Evolutionary conservation across 2,113 vertebrate genomes (phyloP), one percentile per base, ranked within the genome.

Genomic region (Microtus montanus): DNA sequence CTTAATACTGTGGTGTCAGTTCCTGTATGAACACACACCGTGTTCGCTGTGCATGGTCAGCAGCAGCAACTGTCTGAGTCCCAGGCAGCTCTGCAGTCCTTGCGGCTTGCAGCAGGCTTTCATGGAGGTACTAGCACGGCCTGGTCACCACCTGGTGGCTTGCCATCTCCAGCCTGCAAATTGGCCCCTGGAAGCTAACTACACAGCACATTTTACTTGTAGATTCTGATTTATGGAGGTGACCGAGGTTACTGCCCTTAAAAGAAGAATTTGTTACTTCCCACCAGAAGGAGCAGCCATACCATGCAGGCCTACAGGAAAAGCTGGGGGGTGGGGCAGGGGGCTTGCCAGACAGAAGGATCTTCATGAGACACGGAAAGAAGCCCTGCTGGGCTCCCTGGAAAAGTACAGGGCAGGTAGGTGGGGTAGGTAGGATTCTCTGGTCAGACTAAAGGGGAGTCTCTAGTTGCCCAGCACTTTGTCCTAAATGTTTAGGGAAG

Each of bases 201-300:
- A 71, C 52, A 49, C 13, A 47, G 7, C 52, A 14, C 64, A 12
- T 54, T 78, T 47, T 41, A 35, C 54, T 71, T 5, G 7, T 0
- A 30, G 64, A 35, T 93, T 77, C 89, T 93, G 58, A 83, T 74
- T 61, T 90, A 35, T 84, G 54, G 24, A 93, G 70, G 70, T 87
- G 74, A 93, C 70, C 20, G 79, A 71, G 88, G 66, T n/a, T 87
- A 86, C 79, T 89, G 52, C 52, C 13, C 4, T 78, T 75, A 74
- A 54, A 8, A 92, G 44, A 49, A 44, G 22, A 54, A 88, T 73
- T 38, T 80, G 49, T 86, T 63, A 33, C 3, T 30, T 79, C 52
- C 84, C 19, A 1, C 3, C 22, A 61, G 49, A 87, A 22, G 75
- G 63, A 7, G 0, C 3, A 19, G 22, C 33, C 9, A 7, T 35